phyloP scores from a whole-genome alignment of 2,113 vertebrate genomes.

The Dipodomys ordii region DNA sequence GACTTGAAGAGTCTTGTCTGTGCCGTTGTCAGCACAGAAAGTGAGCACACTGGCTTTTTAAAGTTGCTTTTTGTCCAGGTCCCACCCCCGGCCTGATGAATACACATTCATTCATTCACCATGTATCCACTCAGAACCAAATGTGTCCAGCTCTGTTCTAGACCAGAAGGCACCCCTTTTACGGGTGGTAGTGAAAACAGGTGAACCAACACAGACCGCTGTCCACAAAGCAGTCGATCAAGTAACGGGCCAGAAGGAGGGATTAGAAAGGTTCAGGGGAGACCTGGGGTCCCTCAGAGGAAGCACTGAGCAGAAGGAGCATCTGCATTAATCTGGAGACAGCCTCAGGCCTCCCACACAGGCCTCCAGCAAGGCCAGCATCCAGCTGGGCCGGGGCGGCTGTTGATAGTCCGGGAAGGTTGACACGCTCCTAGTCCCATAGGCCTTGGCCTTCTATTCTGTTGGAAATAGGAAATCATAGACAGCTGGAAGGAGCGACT shows the following conservation, averaged over 20 bases:
- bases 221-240: neutral
- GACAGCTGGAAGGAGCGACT: neutral
- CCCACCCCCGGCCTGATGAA: neutral
- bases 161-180: neutral
- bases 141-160: neutral
- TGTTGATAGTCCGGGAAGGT: too few relatives aligned
- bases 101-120: neutral
- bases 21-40: neutral
- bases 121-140: neutral
- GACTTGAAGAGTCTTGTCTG: neutral
- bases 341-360: neutral
- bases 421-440: neutral
- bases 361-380: neutral
- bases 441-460: neutral
- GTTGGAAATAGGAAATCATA: neutral
- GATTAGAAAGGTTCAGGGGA: neutral
- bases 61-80: neutral
- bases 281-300: neutral
- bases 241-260: accelerated
- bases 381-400: accelerated
- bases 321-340: neutral
- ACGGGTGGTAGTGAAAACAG: neutral
- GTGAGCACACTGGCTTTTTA: neutral
- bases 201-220: too few relatives aligned
- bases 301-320: neutral